Evolutionary conservation across 2,888 invertebrate genomes (phyloP).

Genomic region (Heliothis peltigera): DNA sequence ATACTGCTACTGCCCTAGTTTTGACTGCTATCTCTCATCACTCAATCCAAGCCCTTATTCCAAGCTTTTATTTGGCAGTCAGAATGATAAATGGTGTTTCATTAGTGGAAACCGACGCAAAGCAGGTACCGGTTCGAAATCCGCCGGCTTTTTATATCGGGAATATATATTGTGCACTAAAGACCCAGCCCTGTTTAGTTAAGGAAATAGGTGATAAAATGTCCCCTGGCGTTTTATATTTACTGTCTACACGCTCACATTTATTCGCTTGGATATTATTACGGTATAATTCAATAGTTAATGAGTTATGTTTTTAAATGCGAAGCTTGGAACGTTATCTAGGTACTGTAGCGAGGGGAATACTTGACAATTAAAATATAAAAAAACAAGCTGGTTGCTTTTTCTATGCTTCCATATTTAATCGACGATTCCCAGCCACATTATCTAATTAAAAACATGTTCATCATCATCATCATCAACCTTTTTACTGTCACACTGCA

Average conservation of each 20-base stretch:
- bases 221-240: conserved; percentile 28
- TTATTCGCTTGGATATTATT: conserved; percentile 15
- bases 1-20: too few relatives aligned
- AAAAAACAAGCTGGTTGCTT: too few relatives aligned
- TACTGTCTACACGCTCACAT: conserved; percentile 14
- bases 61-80: conserved; percentile 84
- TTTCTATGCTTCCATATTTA: too few relatives aligned
- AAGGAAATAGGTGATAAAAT: conserved; percentile 47
- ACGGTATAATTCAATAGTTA: background rate
- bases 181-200: conserved; percentile 43
- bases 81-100: conserved; percentile 87
- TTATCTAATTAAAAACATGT: too few relatives aligned
- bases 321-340: too few relatives aligned
- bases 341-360: too few relatives aligned
- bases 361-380: too few relatives aligned
- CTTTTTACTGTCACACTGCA: too few relatives aligned
- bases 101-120: conserved; percentile 78
- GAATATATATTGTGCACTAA: conserved; percentile 58
- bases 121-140: conserved; percentile 73
- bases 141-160: conserved; percentile 76
- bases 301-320: background rate
- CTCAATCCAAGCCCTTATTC: conserved; percentile 58
- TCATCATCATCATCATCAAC: too few relatives aligned
- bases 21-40: conserved; percentile 27
- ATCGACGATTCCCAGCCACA: too few relatives aligned